Percentiles rank a stretch among this genome's conserved stretches.
Evolutionary conservation across 2,888 invertebrate species (phyloP).

Genomic region (Xanthia togata): DNA sequence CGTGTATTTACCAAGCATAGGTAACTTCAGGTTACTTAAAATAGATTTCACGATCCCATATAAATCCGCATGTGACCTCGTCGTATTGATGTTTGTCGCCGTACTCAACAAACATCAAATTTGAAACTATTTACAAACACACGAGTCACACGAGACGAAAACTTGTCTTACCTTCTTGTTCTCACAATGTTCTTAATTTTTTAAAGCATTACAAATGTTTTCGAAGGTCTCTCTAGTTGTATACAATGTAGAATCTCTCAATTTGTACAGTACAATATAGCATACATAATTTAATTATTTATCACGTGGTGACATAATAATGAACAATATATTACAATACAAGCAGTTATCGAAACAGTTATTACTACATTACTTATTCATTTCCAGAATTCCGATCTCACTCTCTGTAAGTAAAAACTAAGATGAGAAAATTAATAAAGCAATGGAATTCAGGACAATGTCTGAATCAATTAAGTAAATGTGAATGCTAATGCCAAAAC

Average conservation of each 20-base stretch:
- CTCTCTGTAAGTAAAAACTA: constrained; percentile 17
- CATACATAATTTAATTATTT: constrained; percentile 27
- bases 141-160: not conserved
- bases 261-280: not conserved
- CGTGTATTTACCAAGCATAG: constrained; percentile 21
- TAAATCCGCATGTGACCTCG: constrained; percentile 46
- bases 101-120: constrained; percentile 30
- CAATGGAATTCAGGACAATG: constrained; percentile 51
- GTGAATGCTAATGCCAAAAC: constrained; percentile 27
- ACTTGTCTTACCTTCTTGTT: constrained; percentile 22
- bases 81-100: constrained; percentile 45
- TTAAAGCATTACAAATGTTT: not conserved
- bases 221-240: not conserved
- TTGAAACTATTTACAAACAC: constrained; percentile 15
- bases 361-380: constrained; percentile 36
- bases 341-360: constrained; percentile 15
- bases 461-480: constrained; percentile 29
- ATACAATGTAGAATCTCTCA: not conserved
- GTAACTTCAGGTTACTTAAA: constrained; percentile 24
- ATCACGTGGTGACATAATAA: constrained; percentile 39
- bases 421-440: constrained; percentile 23
- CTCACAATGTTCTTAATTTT: not conserved
- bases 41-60: constrained; percentile 53
- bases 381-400: constrained; percentile 39
- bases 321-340: constrained; percentile 22